These are phyloP conservation scores for Artibeus jamaicensis DNA, from an alignment of 2,797 vertebrate genomes.

Conservation along the genomic window DNA sequence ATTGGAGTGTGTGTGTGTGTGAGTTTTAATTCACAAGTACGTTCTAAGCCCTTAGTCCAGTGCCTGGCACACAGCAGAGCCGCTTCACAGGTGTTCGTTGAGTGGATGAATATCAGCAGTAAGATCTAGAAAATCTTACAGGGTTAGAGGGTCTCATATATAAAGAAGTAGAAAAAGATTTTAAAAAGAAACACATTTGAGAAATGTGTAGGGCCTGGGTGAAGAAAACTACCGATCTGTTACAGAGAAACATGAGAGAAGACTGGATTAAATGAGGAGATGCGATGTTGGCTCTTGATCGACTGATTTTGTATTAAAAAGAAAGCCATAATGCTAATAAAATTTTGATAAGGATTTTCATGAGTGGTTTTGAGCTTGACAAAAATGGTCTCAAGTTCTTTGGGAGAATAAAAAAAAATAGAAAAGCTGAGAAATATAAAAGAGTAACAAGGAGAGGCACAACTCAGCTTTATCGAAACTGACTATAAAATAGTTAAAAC, in stretches of 20 bases:
- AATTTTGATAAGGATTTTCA: not conserved
- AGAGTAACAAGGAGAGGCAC: not conserved
- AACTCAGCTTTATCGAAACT: not conserved
- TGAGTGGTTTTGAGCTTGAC: not conserved
- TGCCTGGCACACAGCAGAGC: not conserved
- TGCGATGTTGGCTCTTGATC: not conserved
- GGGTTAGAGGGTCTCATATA: not conserved
- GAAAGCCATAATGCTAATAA: not conserved
- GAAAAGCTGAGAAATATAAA: not conserved
- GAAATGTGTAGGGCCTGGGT: not conserved
- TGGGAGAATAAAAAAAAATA: not conserved
- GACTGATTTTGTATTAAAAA: not conserved
- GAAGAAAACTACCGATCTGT: not conserved
- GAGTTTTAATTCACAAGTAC: not conserved
- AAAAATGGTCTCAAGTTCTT: not conserved
- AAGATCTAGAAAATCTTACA: not conserved
- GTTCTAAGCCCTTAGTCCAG: not conserved
- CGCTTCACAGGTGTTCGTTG: not conserved
- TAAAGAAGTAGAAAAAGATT: not conserved
- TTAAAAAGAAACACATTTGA: not conserved
- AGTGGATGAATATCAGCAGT: not conserved
- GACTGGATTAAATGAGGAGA: not conserved
- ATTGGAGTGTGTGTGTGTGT: not conserved
- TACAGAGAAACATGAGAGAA: not conserved
- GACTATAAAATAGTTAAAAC: not conserved